These are phyloP conservation scores for Pammene fasciana DNA, from an alignment of 2,888 invertebrate species.

Conservation along the genomic window DNA sequence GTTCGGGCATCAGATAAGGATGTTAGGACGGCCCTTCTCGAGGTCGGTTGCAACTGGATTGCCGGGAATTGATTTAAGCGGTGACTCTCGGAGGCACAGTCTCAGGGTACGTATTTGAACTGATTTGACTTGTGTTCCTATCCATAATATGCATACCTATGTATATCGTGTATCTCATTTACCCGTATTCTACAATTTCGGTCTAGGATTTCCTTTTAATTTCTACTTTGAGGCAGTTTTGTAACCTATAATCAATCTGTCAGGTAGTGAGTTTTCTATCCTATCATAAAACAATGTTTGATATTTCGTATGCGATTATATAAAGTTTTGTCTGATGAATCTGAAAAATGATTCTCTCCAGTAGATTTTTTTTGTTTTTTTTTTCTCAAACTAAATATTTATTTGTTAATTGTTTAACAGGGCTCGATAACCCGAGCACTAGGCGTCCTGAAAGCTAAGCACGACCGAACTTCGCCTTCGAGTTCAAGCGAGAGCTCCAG, in stretches of 20 bases:
- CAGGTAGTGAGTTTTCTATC: too few relatives aligned
- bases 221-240: too few relatives aligned
- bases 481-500: conserved; percentile 86
- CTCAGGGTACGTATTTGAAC: conserved; percentile 76
- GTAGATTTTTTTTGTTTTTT: too few relatives aligned
- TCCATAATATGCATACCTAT: too few relatives aligned
- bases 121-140: background rate
- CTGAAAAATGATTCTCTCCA: too few relatives aligned
- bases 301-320: too few relatives aligned
- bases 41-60: conserved; percentile 85
- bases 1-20: conserved; percentile 85
- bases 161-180: background rate
- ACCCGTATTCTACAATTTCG: background rate
- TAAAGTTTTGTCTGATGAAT: too few relatives aligned
- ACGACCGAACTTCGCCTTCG: conserved; percentile 86
- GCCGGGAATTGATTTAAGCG: conserved; percentile 77
- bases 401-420: conserved; percentile 67
- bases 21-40: conserved; percentile 86
- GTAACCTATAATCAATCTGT: too few relatives aligned
- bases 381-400: background rate
- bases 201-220: too few relatives aligned
- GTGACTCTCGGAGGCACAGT: conserved; percentile 83
- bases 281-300: too few relatives aligned
- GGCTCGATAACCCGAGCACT: conserved; percentile 89
- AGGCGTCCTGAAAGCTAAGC: conserved; percentile 86